Evolutionary conservation across 2,888 invertebrate genomes (phyloP).

Genomic region (Himalopsyche japonica): DNA sequence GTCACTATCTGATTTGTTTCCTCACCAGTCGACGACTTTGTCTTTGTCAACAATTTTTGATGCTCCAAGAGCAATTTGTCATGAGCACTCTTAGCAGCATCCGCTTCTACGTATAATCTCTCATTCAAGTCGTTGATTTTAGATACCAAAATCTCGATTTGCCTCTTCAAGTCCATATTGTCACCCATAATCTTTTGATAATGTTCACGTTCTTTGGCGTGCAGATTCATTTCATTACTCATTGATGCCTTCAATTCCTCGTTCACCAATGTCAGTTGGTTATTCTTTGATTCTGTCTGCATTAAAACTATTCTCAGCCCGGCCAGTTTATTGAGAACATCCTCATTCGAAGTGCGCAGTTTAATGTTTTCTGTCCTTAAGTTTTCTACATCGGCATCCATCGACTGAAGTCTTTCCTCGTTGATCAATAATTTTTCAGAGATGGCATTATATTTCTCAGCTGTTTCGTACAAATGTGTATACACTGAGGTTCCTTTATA

Average conservation of each 20-base stretch:
- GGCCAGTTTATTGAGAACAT: constrained; percentile 21
- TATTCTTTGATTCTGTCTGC: constrained; percentile 26
- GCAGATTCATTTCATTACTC: background rate
- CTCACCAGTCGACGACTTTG: constrained; percentile 46
- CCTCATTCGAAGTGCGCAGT: constrained; percentile 9
- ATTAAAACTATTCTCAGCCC: constrained; percentile 27
- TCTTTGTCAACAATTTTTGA: constrained; percentile 41
- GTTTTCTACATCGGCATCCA: background rate
- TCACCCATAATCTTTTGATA: constrained; percentile 45
- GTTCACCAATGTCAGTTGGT: constrained; percentile 41
- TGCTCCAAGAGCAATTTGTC: constrained; percentile 6
- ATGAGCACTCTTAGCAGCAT: constrained; percentile 40
- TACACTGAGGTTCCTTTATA: background rate
- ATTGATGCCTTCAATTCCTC: constrained; percentile 20
- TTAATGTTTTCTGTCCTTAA: constrained; percentile 2
- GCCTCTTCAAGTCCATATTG: constrained; percentile 50
- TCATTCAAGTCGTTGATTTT: constrained; percentile 18
- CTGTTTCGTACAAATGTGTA: background rate
- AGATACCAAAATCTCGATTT: constrained; percentile 38
- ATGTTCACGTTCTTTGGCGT: constrained; percentile 43
- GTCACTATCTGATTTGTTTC: constrained; percentile 47
- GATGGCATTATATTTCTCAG: constrained; percentile 13
- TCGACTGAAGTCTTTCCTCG: background rate
- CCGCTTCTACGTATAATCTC: constrained; percentile 48
- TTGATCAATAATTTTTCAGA: background rate